A percentile compares a stretch with the other conserved stretches of the same genome.
These are phyloP conservation scores for Falco novaeseelandiae DNA, from an alignment of 2,797 vertebrate species.

Conservation along the genomic window DNA sequence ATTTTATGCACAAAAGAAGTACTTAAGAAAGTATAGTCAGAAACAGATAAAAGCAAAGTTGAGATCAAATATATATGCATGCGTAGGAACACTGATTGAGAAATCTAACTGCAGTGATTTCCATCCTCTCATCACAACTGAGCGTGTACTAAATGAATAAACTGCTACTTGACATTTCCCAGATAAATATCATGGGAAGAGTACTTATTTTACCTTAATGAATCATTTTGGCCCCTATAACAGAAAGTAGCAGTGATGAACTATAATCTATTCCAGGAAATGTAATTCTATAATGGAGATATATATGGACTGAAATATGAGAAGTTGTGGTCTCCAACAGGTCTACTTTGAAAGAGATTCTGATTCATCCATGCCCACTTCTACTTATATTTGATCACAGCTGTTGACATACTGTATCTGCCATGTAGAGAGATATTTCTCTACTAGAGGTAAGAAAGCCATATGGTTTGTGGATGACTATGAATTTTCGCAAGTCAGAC, in stretches of 20 bases:
- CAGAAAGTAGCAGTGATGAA: slow-evolving; percentile 45
- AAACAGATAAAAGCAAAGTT: slow-evolving; percentile 28
- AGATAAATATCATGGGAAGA: slow-evolving; percentile 53
- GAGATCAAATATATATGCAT: slow-evolving; percentile 22
- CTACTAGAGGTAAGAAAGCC: slow-evolving; percentile 50
- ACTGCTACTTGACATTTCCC: slow-evolving; percentile 64
- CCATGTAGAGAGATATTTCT: slow-evolving; percentile 40
- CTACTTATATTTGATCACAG: slow-evolving; percentile 56
- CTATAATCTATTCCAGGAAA: slow-evolving; percentile 1
- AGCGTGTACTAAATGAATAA: slow-evolving; percentile 34
- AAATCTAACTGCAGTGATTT: slow-evolving; percentile 42
- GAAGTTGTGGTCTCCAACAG: slow-evolving; percentile 7
- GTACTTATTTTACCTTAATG: slow-evolving; percentile 57
- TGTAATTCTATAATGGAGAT: slow-evolving; percentile 25
- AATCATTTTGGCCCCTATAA: slow-evolving; percentile 53
- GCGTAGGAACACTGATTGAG: slow-evolving; percentile 12
- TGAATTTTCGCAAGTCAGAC: slow-evolving; percentile 37
- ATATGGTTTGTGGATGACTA: slow-evolving; percentile 60
- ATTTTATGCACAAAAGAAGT: slow-evolving; percentile 4
- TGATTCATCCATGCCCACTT: slow-evolving; percentile 62
- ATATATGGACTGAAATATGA: slow-evolving; percentile 23
- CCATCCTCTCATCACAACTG: slow-evolving; percentile 21
- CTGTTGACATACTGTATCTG: slow-evolving; percentile 48
- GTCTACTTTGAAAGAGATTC: slow-evolving; percentile 26
- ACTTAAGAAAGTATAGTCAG: background rate